Evolutionary conservation across 1,140 invertebrate genomes (phyloP), one percentile per base, ranked within the genome.

Genomic region (Hyles euphorbiae): DNA sequence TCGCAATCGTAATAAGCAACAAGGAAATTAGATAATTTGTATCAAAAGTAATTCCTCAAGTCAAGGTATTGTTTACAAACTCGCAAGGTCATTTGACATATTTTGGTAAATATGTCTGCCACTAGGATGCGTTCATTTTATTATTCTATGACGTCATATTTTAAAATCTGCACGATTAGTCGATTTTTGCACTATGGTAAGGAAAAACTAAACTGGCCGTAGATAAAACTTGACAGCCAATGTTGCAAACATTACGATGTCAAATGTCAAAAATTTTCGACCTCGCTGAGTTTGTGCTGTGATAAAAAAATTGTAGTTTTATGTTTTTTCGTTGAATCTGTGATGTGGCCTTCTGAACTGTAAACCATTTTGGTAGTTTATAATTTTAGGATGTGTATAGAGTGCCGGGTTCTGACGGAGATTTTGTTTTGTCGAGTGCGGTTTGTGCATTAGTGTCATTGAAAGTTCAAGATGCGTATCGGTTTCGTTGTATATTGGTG

Each of bases 41-140:
- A 65, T 63, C 54, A 67, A 73, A 69, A 65, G 50, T 46, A 66
- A 54, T 58, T 63, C 22, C 63, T 62, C 36, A 40, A 40, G 36
- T 62, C 63, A 67, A 76, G 56, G 68, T 83, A 83, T 83, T 88
- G 85, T 88, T 88, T 88, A 88, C 85, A 87, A 88, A 88, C 78
- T 86, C 64, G 78, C 83, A 86, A 88, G 83, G 84, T 87, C 84
- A 86, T 73, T 87, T 83, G 81, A 84, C 81, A 84, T 87, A 85
- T 83, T 85, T 85, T 85, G 79, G 79, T 83, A 79, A 77, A 77
- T 70, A 68, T 49, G 44, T 61, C 55, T 50, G 50, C n/a, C n/a
- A 32, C 33, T 7, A 33, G 46, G 45, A 40, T 61, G 66, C 57
- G 60, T 62, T 67, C 65, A 53, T 59, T 56, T 34, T 12, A 34